Base-by-base conservation (phyloP, 2,113 vertebrate species). In the Scatophagus argus region DNA sequence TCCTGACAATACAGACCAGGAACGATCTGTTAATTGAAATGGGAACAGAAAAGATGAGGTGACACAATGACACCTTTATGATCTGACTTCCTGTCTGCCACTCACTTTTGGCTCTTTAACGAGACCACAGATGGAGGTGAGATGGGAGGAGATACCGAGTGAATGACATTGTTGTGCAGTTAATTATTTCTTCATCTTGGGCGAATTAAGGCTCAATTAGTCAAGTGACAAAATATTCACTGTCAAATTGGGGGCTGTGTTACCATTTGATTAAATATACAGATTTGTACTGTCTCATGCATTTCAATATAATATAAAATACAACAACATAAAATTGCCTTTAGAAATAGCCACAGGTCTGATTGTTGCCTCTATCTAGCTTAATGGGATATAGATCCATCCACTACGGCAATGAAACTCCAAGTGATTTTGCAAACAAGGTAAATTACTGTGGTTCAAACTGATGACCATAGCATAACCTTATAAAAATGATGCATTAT, bases 1-100 rank as follows among this genome's bases (percentile, higher is more conserved):
- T 38, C 46, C 74, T 54, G 63, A 69, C 52, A 72, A 32, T 25
- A 61, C 66, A 31, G 71, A 68, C 23, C 58, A 64, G 31, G 41
- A 78, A 32, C n/a, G 16, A 88, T 85, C 88, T 88, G 90, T 85
- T 92, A 92, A 92, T 90, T 92, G 86, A 89, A 80, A 74, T 73
- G 90, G 84, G 82, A 89, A 70, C 58, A 67, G 78, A 82, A n/a
- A 58, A 76, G 62, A 79, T 51, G 77, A 88, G 84, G 87, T 92
- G 87, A 78, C 59, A 88, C 43, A 51, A 56, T 77, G 72, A 88
- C 90, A 90, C 88, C 77, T 85, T 75, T 61, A 38, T 41, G 29
- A 84, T 73, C 85, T 34, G 47, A 82, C 73, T 90, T 90, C 84
- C 87, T 89, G 85, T 90, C 90, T 90, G 61, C 85, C 85, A 85